Evolutionary conservation across 2,113 vertebrate genomes (phyloP).

Genomic region (Gulo gulo): DNA sequence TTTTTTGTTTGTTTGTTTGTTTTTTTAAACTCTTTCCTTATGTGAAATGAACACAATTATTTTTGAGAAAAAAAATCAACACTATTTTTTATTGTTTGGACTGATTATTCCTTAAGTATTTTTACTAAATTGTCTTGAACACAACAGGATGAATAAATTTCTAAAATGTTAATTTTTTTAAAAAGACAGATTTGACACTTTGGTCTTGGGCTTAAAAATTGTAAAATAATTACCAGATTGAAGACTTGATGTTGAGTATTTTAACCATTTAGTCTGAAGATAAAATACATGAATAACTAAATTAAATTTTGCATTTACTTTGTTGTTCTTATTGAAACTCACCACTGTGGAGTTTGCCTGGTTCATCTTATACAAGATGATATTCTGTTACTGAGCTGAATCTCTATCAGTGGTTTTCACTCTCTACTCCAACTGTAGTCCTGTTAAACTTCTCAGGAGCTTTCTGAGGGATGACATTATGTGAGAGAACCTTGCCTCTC

Average conservation of each 20-base stretch:
- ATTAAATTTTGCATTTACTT: background rate
- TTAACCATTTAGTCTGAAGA: background rate
- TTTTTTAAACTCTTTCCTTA: background rate
- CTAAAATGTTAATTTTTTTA: background rate
- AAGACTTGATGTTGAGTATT: background rate
- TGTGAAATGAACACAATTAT: background rate
- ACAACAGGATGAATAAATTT: background rate
- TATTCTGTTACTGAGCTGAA: background rate
- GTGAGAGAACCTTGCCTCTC: background rate
- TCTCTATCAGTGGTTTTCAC: background rate
- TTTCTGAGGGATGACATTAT: background rate
- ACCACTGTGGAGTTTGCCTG: background rate
- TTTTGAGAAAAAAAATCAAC: background rate
- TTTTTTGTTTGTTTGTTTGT: background rate
- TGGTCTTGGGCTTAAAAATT: slow-evolving; percentile 25
- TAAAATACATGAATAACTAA: background rate
- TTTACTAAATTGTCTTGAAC: background rate
- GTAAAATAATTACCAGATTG: background rate
- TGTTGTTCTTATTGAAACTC: background rate
- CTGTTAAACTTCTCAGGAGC: background rate
- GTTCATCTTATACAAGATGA: background rate
- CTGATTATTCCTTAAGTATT: background rate
- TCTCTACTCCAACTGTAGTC: background rate
- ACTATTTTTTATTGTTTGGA: background rate
- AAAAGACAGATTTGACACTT: background rate